These are phyloP conservation scores for Oreochromis mossambicus DNA, from an alignment of 2,797 vertebrate species.

Conservation along the genomic window DNA sequence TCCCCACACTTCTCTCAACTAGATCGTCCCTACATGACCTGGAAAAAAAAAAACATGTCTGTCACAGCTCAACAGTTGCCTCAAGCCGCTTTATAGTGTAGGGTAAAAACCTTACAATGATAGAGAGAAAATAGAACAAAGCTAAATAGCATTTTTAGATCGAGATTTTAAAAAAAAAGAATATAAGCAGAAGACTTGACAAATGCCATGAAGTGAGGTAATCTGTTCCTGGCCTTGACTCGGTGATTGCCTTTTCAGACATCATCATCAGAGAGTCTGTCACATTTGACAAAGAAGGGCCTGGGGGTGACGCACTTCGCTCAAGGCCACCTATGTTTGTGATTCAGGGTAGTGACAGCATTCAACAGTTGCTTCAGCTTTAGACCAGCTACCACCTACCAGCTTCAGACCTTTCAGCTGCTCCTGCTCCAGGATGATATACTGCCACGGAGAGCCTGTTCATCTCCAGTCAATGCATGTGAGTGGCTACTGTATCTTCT, in stretches of 20 bases:
- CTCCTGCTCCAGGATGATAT: constrained; percentile 33
- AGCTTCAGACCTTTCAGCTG: constrained; percentile 30
- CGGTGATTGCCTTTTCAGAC: constrained; percentile 12
- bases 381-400: constrained; percentile 20
- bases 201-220: not conserved
- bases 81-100: not conserved
- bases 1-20: not conserved
- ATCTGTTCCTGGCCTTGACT: not conserved
- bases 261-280: not conserved
- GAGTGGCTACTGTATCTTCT: constrained; percentile 58
- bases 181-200: not conserved
- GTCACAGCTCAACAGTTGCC: not conserved
- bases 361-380: constrained; percentile 1
- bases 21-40: not conserved
- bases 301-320: not conserved
- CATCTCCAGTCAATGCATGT: constrained; percentile 50
- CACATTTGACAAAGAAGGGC: not conserved
- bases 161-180: rapidly evolving
- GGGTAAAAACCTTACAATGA: not conserved
- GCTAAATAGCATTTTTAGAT: not conserved
- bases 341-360: constrained; percentile 3
- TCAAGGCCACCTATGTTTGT: not conserved
- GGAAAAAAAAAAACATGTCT: not conserved
- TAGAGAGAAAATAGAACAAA: not conserved
- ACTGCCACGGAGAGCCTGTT: constrained; percentile 36